These are phyloP conservation scores for Cremastobaeus sp. DNA, from an alignment of 2,888 invertebrate species.

Conservation along the genomic window DNA sequence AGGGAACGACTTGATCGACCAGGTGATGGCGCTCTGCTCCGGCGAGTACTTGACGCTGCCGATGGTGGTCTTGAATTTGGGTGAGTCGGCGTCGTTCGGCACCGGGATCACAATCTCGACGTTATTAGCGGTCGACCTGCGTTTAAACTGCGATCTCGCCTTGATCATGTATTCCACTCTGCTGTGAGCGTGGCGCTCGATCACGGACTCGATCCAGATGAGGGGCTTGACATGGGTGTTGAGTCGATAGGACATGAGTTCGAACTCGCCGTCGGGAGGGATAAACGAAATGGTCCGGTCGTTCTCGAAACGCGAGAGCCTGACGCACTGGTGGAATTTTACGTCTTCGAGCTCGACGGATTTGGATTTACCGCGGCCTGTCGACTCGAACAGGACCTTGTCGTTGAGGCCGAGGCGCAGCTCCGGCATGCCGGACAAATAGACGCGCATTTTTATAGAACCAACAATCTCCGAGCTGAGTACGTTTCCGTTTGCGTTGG, in stretches of 20 bases:
- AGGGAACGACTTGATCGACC: constrained; percentile 98
- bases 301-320: constrained; percentile 97
- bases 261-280: constrained; percentile 99
- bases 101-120: constrained; percentile 98
- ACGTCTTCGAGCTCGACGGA: constrained; percentile 99
- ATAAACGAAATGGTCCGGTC: constrained; percentile 99
- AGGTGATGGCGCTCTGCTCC: constrained; percentile 96
- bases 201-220: constrained; percentile 99
- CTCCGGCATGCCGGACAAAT: constrained; percentile 99
- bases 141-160: constrained; percentile 98
- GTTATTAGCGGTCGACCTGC: constrained; percentile 98
- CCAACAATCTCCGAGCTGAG: constrained; percentile 98
- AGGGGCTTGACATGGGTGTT: constrained; percentile 98
- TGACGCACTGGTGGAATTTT: constrained; percentile 98
- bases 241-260: constrained; percentile 97
- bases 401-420: constrained; percentile 97
- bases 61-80: constrained; percentile 98
- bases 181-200: constrained; percentile 97
- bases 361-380: constrained; percentile 97
- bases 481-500: constrained; percentile 97
- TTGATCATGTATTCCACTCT: constrained; percentile 99
- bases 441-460: constrained; percentile 99
- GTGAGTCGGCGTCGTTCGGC: constrained; percentile 97
- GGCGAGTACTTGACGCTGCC: constrained; percentile 98
- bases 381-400: constrained; percentile 98